Evolutionary conservation across 2,888 invertebrate species (phyloP).

Genomic region (Lycophotia porphyrea): DNA sequence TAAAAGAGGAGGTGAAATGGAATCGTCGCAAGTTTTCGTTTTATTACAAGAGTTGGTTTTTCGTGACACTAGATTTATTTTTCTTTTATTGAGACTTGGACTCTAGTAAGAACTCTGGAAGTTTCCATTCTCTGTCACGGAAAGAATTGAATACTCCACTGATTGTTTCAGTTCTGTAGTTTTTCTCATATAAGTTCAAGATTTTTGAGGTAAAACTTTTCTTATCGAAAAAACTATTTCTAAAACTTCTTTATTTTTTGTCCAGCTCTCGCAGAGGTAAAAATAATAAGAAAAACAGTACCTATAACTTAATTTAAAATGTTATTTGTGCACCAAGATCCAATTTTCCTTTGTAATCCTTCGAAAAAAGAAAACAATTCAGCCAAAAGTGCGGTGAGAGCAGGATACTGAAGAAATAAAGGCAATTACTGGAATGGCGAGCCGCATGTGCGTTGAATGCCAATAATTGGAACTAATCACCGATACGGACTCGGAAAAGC

Average conservation of each 20-base stretch:
- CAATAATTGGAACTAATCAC: slow-evolving; percentile 83
- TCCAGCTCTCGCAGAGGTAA: not conserved
- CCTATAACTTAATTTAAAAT: slow-evolving; percentile 43
- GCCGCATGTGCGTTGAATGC: slow-evolving; percentile 81
- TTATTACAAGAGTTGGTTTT: slow-evolving; percentile 43
- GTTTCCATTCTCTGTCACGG: not conserved
- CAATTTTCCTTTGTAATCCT: slow-evolving; percentile 37
- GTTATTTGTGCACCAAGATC: slow-evolving; percentile 30
- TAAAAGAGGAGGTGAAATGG: slow-evolving; percentile 29
- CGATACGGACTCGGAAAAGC: slow-evolving; percentile 68
- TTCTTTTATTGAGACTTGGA: slow-evolving; percentile 17
- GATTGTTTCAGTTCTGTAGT: not conserved
- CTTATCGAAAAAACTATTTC: not conserved
- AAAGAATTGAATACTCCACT: not conserved
- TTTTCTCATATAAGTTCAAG: not conserved
- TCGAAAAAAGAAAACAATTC: slow-evolving; percentile 52
- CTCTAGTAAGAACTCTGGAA: slow-evolving; percentile 11
- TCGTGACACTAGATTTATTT: slow-evolving; percentile 28
- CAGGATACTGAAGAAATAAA: slow-evolving; percentile 73
- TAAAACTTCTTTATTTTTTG: not conserved
- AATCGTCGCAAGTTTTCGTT: slow-evolving; percentile 38
- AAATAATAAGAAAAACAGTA: not conserved
- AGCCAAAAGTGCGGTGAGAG: slow-evolving; percentile 32
- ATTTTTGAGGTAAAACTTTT: not conserved
- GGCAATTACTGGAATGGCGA: slow-evolving; percentile 79